Evolutionary conservation across 2,113 vertebrate species (phyloP).

Genomic region (Chrysochloris asiatica): DNA sequence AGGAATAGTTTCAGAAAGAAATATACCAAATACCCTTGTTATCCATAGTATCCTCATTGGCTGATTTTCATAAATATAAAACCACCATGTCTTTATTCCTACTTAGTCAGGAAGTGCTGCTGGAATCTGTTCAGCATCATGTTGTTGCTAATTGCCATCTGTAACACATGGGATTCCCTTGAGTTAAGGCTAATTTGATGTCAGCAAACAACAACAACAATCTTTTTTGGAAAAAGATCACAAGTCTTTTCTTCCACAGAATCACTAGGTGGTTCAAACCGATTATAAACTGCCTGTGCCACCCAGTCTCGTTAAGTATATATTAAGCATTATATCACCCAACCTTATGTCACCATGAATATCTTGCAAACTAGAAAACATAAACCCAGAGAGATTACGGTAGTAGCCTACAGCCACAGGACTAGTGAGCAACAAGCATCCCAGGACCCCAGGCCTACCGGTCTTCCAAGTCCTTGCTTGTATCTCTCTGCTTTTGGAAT

Average conservation of each 20-base stretch:
- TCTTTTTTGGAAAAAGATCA: no score
- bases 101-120: neutral
- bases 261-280: neutral
- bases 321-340: neutral
- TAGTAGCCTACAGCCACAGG: neutral
- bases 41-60: neutral
- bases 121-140: neutral
- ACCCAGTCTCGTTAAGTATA: neutral
- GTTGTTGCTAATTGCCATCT: neutral
- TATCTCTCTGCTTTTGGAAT: neutral
- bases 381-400: neutral
- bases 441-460: no score
- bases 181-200: no score
- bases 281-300: neutral
- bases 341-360: neutral
- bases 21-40: neutral
- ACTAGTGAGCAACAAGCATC: neutral
- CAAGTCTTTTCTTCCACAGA: neutral
- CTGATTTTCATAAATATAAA: neutral
- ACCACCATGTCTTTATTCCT: neutral
- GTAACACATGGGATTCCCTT: no score
- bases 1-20: neutral
- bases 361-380: neutral
- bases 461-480: neutral
- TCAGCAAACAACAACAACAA: no score